Evolutionary conservation across 2,797 vertebrate species (phyloP), one percentile per base, ranked within the genome.

Genomic region (Argya squamiceps): DNA sequence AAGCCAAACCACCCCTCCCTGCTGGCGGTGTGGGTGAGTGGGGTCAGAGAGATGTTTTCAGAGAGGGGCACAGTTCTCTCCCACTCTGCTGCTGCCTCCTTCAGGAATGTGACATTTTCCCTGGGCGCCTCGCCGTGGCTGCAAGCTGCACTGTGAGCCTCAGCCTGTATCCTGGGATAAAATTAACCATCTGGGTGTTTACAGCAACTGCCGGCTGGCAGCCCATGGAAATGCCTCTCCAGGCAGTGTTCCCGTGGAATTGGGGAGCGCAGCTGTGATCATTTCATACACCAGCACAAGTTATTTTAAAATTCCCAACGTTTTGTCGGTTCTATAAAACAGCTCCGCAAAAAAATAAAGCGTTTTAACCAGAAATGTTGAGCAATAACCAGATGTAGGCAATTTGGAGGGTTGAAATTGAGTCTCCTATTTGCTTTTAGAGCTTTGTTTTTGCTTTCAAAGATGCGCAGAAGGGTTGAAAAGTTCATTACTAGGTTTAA

Each of bases 111-210:
- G 88, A 46, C 44, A 29, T 96, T 75, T 92, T 55, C 26, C 69
- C 93, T 43, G 78, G 58, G 74, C 23, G 24, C 77, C 86, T 65
- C 5, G 18, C 76, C 7, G 58, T 82, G 24, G 84, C 93, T 88
- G 30, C 12, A 52, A 86, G 88, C 82, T 46, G 82, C 49, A 8
- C 77, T 62, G 77, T 50, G 67, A 92, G 94, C 77, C 81, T 43
- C 92, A 86, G 93, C 90, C 92, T 81, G 81, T 95, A 97, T 97
- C 97, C 97, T 95, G 85, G 17, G 83, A 96, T 97, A 92, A 96
- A 96, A 95, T 93, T 80, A 95, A 85, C 98, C 97, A 95, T 97
- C 97, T 97, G 97, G 96, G 96, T 92, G 94, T 96, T 97, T 93
- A 85, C 79, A 41, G 96, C 88, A 84, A 71, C 84, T 77, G 95